Conservation (phyloP, 2,888 invertebrate species). For the Tribolium freemani region DNA sequence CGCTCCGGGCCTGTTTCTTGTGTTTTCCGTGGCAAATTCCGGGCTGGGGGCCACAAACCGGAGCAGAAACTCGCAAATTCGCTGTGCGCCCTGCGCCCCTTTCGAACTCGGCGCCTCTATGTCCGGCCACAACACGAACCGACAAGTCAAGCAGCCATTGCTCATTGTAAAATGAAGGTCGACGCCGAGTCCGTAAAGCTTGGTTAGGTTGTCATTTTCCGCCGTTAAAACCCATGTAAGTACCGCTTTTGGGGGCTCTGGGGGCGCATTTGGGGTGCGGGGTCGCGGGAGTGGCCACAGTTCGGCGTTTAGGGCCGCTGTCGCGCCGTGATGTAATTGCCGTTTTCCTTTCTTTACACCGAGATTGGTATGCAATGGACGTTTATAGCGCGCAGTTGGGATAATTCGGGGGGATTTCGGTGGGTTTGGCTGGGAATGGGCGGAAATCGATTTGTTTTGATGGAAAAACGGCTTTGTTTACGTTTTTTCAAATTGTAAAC, state of each 20-base stretch:
- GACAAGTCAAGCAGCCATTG: slow-evolving; percentile 61
- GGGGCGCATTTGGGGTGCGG: background rate
- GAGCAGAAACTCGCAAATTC: background rate
- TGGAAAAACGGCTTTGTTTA: slow-evolving; percentile 60
- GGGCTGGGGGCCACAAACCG: background rate
- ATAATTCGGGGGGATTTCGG: slow-evolving; percentile 33
- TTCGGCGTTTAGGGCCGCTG: slow-evolving; percentile 14
- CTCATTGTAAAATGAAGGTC: slow-evolving; percentile 61
- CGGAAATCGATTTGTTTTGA: background rate
- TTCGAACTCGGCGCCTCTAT: background rate
- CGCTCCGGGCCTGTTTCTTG: slow-evolving; percentile 23
- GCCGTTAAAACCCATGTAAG: slow-evolving; percentile 61
- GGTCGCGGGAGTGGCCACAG: background rate
- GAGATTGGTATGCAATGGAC: slow-evolving; percentile 59
- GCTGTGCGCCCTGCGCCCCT: too few relatives aligned
- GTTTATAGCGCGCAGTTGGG: slow-evolving; percentile 58
- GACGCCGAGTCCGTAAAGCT: slow-evolving; percentile 65
- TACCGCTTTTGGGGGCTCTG: slow-evolving; percentile 36
- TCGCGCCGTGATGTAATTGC: slow-evolving; percentile 62
- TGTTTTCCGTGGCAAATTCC: background rate
- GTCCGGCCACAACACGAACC: slow-evolving; percentile 32
- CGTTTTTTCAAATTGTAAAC: slow-evolving; percentile 65
- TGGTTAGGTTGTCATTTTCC: slow-evolving; percentile 68
- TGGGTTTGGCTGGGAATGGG: background rate
- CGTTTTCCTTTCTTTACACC: slow-evolving; percentile 57